These are phyloP conservation scores for Enteromius paludinosus DNA, from an alignment of 2,797 vertebrate species.

Conservation along the genomic window DNA sequence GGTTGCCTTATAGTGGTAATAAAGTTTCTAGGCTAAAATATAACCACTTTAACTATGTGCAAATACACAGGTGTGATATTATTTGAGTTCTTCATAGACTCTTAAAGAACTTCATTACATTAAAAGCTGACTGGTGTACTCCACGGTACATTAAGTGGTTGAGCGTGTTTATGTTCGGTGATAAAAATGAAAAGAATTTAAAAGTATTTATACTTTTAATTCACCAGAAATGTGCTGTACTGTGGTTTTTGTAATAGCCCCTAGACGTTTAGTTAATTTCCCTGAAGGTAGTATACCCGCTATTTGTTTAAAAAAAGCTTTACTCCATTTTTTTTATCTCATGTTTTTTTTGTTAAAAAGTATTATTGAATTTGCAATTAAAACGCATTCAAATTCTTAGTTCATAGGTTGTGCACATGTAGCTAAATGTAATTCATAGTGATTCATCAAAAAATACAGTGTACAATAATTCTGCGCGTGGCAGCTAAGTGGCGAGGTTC, in stretches of 20 bases:
- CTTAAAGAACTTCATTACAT: constrained; percentile 5
- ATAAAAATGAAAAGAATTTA: constrained; percentile 27
- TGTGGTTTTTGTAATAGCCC: constrained; percentile 24
- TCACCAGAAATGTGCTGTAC: not conserved
- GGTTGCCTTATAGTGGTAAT: not conserved
- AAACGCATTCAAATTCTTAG: not conserved
- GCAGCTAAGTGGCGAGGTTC: constrained; percentile 9
- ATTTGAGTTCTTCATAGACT: constrained; percentile 16
- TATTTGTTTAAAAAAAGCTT: not conserved
- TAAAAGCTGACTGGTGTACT: constrained; percentile 31
- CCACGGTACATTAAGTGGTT: not conserved
- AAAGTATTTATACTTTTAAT: constrained; percentile 45
- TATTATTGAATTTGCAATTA: not conserved
- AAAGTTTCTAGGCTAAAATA: constrained; percentile 5
- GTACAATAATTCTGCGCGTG: not conserved
- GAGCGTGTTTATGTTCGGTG: constrained; percentile 1
- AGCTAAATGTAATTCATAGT: not conserved
- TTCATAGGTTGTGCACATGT: not conserved
- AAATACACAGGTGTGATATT: constrained; percentile 36
- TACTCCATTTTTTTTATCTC: not conserved
- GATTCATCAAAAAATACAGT: not conserved
- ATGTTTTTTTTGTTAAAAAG: not conserved
- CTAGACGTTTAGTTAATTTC: constrained; percentile 26
- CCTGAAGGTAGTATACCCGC: not conserved
- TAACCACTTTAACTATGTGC: not conserved